Evolutionary conservation across 2,113 vertebrate genomes (phyloP).

Genomic region (Platichthys flesus): DNA sequence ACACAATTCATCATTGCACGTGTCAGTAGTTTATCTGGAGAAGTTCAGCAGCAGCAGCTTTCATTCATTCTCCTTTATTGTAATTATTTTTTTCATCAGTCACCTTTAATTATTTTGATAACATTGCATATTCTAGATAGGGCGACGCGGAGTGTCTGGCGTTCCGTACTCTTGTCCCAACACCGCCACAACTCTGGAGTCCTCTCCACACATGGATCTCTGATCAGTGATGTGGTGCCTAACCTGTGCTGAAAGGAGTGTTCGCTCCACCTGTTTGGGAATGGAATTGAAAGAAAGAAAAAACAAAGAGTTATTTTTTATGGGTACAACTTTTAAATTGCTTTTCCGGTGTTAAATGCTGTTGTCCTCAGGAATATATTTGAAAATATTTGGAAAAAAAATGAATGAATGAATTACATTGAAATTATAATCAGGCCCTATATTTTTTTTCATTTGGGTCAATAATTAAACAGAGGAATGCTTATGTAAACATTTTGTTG

Average conservation of each 20-base stretch:
- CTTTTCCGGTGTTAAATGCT: constrained; percentile 78
- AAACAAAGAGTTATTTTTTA: constrained; percentile 52
- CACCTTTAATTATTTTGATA: constrained; percentile 43
- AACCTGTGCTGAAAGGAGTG: constrained; percentile 61
- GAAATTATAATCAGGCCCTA: constrained; percentile 63
- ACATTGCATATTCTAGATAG: constrained; percentile 33
- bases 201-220: constrained; percentile 63
- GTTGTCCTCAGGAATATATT: constrained; percentile 78
- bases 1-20: constrained; percentile 39
- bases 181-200: constrained; percentile 49
- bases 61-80: constrained; percentile 12
- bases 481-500: constrained; percentile 74
- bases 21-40: constrained; percentile 35
- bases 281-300: constrained; percentile 67
- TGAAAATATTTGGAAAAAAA: constrained; percentile 66
- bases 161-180: constrained; percentile 44
- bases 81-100: constrained; percentile 38
- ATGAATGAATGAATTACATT: constrained; percentile 56
- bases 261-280: constrained; percentile 77
- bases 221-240: constrained; percentile 69
- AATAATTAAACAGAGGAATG: constrained; percentile 69
- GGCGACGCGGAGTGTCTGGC: constrained; percentile 30
- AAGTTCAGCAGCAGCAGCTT: constrained; percentile 34
- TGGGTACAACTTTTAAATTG: constrained; percentile 54
- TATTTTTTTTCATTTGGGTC: constrained; percentile 59